phyloP scores from a whole-genome alignment of 2,888 invertebrate genomes.

The Eupsilia transversa region DNA sequence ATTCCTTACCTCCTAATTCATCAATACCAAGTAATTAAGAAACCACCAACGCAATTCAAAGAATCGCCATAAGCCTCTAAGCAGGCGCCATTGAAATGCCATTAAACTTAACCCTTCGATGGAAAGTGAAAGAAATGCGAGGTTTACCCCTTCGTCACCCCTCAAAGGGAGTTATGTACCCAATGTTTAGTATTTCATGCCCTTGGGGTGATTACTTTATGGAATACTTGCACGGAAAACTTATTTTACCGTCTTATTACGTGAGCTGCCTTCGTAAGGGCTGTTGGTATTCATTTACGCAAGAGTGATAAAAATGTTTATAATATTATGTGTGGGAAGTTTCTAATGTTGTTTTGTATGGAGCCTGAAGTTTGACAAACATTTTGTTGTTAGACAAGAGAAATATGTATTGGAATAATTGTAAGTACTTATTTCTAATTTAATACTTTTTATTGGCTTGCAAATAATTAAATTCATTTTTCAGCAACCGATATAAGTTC shows the following conservation, averaged over 20 bases:
- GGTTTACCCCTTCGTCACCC: constrained; percentile 36
- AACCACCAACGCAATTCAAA: constrained; percentile 33
- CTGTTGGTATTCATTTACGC: constrained; percentile 12
- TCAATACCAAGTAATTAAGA: constrained; percentile 36
- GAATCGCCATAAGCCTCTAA: constrained; percentile 25
- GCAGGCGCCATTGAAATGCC: constrained; percentile 41
- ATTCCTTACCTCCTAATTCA: constrained; percentile 13
- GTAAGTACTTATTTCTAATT: constrained; percentile 21
- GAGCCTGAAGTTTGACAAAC: neutral
- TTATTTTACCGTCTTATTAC: constrained; percentile 36
- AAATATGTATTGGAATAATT: constrained; percentile 36
- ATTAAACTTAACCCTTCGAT: constrained; percentile 49
- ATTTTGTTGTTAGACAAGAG: neutral
- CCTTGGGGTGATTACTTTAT: constrained; percentile 24
- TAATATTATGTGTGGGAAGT: neutral
- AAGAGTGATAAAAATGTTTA: neutral
- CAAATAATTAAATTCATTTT: neutral
- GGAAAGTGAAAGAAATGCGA: constrained; percentile 46
- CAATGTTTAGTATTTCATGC: constrained; percentile 27
- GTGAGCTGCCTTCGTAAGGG: constrained; percentile 15
- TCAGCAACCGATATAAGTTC: neutral
- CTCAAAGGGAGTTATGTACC: constrained; percentile 15
- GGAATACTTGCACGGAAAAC: constrained; percentile 50
- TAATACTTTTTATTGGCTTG: too few relatives aligned
- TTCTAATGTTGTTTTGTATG: neutral